A percentile compares a stretch with the other conserved stretches of the same genome.
Evolutionary conservation across 1,140 invertebrate genomes (phyloP).

Genomic region (Cherax destructor): DNA sequence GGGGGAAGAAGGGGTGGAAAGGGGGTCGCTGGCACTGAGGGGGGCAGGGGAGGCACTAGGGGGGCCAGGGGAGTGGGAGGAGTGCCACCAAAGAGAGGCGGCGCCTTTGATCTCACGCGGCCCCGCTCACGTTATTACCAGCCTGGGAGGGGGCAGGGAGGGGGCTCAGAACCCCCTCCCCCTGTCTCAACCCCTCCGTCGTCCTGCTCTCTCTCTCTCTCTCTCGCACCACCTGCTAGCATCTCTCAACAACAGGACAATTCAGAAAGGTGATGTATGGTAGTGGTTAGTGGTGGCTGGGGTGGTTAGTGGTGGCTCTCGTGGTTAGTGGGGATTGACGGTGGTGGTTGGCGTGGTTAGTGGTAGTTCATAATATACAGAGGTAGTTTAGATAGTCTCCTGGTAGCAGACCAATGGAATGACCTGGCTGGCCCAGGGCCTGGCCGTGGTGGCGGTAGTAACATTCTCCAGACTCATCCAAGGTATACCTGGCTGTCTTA

Average conservation of each 20-base stretch:
- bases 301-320: background rate
- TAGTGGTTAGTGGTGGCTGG: too few species aligned
- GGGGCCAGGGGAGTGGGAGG: background rate
- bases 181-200: background rate
- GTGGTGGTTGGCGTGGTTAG: too few species aligned
- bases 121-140: slow-evolving; percentile 68
- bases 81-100: slow-evolving; percentile 61
- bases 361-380: too few species aligned
- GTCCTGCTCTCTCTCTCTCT: background rate
- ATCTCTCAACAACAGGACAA: background rate
- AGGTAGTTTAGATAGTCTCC: too few species aligned
- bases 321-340: background rate
- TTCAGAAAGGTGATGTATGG: background rate
- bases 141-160: slow-evolving; percentile 16
- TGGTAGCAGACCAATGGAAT: too few species aligned
- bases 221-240: background rate
- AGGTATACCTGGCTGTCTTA: too few species aligned
- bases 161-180: background rate
- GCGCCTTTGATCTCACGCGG: slow-evolving; percentile 64
- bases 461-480: too few species aligned
- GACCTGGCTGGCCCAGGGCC: too few species aligned
- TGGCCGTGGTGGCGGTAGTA: too few species aligned
- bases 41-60: background rate
- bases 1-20: background rate
- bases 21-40: background rate